A percentile compares a stretch with the other conserved stretches of the same genome.
These are phyloP conservation scores for Forbesichthys papilliferus DNA, from an alignment of 2,113 vertebrate species.

Conservation along the genomic window DNA sequence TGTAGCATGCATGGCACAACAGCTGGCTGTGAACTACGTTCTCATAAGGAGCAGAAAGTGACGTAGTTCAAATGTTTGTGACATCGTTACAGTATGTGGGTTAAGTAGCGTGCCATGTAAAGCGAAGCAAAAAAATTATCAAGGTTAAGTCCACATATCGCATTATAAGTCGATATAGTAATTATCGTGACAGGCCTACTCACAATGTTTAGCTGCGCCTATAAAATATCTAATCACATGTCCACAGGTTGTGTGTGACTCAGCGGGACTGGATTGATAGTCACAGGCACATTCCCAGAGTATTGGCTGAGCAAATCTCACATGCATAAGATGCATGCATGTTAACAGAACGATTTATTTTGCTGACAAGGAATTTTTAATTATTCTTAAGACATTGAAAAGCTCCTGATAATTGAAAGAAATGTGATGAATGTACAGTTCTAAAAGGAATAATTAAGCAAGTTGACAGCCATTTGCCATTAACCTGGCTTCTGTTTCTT, in stretches of 20 bases:
- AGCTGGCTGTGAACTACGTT: no score
- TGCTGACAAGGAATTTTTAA: background rate
- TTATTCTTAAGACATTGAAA: constrained; percentile 4
- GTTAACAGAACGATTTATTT: constrained; percentile 3
- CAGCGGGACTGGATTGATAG: background rate
- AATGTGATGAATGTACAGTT: background rate
- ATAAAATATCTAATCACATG: background rate
- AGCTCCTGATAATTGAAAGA: background rate
- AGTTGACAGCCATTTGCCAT: background rate
- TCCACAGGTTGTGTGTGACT: constrained; percentile 14
- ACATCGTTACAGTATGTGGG: no score
- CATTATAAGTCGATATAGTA: no score
- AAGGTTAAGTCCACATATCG: no score
- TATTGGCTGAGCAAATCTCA: background rate
- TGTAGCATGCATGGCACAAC: no score
- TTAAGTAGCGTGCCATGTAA: no score
- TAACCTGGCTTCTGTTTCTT: background rate
- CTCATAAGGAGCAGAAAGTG: no score
- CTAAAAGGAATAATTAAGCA: background rate
- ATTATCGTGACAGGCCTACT: no score
- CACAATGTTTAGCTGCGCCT: no score
- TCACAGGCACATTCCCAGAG: background rate
- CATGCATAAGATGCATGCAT: background rate
- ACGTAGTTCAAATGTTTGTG: no score
- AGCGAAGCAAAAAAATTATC: no score